These are phyloP conservation scores for Colistium nudipinnis DNA, from an alignment of 2,113 vertebrate genomes.

Conservation along the genomic window DNA sequence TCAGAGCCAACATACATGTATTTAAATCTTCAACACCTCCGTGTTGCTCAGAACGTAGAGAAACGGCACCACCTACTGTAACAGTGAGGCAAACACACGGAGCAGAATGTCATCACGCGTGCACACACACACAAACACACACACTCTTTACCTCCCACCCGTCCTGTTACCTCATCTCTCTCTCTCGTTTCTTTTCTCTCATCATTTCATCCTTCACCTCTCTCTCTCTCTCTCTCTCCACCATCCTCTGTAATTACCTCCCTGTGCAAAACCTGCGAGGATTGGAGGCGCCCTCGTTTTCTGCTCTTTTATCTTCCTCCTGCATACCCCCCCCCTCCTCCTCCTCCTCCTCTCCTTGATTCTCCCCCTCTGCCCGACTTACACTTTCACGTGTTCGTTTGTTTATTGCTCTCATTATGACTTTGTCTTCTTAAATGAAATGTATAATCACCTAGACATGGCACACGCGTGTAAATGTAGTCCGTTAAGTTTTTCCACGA, in stretches of 20 bases:
- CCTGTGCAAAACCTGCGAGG: constrained; percentile 49
- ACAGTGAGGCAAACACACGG: neutral
- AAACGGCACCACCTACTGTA: neutral
- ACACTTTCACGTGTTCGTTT: constrained; percentile 3
- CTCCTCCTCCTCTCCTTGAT: constrained; percentile 1
- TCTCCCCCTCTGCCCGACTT: constrained; percentile 4
- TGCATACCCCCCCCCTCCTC: neutral
- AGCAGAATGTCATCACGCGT: no score
- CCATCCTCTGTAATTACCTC: constrained; percentile 49
- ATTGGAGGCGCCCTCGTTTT: constrained; percentile 42
- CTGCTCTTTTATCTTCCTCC: constrained; percentile 52
- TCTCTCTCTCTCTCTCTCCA: neutral
- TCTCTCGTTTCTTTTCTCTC: neutral
- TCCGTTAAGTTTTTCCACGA: no score
- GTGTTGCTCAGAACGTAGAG: no score
- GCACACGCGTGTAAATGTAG: no score
- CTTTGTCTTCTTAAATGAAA: no score
- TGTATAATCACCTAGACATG: no score
- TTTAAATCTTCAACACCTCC: no score
- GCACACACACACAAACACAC: no score
- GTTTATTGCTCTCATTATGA: no score
- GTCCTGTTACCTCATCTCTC: neutral
- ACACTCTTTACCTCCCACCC: neutral
- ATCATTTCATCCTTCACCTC: neutral
- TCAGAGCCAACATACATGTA: no score